Conservation (phyloP, 1,140 invertebrate genomes). For the Achroia grisella region DNA sequence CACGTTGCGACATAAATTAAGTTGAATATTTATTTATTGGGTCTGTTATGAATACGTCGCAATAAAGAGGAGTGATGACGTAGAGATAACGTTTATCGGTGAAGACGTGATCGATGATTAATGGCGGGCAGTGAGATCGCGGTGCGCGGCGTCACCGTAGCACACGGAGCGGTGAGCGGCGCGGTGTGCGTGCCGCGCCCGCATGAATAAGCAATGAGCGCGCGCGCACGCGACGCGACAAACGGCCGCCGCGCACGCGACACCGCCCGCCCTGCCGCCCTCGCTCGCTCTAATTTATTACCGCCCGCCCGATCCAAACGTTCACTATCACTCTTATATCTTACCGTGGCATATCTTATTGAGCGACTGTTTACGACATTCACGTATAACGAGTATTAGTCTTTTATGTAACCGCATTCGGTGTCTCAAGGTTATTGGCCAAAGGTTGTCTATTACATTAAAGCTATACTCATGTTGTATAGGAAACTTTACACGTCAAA, state of each 20-base stretch:
- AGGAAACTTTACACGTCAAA: too few species aligned
- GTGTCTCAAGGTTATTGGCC: neutral
- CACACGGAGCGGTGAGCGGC: neutral
- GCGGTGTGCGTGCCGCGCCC: constrained; percentile 34
- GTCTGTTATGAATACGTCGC: neutral
- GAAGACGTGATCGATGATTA: constrained; percentile 13
- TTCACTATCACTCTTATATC: constrained; percentile 57
- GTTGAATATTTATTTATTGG: too few species aligned
- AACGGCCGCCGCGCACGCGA: constrained; percentile 62
- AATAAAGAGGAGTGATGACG: constrained; percentile 1
- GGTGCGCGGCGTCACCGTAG: too few species aligned
- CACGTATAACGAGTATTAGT: constrained; percentile 7
- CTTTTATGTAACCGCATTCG: neutral
- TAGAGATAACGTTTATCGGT: constrained; percentile 11
- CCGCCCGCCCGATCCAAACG: constrained; percentile 37
- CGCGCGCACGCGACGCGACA: constrained; percentile 65
- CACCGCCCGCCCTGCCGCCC: constrained; percentile 15
- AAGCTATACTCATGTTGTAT: too few species aligned
- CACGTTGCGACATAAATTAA: too few species aligned
- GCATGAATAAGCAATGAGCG: constrained; percentile 70
- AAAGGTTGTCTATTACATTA: too few species aligned
- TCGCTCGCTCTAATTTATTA: constrained; percentile 40
- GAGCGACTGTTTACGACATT: constrained; percentile 10
- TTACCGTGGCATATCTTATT: constrained; percentile 41
- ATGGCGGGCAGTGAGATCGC: constrained; percentile 4